Base-by-base conservation (phyloP, 1,140 invertebrate species). In the Stenopsyche tienmushanensis region DNA sequence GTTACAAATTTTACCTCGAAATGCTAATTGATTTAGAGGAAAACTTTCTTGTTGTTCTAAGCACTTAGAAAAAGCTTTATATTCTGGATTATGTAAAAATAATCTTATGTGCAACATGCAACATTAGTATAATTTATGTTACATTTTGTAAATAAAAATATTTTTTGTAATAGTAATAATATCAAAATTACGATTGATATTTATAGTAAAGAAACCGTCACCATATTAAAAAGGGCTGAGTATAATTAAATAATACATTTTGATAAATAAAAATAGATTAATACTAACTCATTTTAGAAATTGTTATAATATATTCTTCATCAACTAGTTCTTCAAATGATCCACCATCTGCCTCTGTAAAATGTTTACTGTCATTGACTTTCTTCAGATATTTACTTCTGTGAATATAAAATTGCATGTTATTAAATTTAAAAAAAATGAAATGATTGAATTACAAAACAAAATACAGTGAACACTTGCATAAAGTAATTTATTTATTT, bases 261-360 rank as follows among this genome's bases (percentile, higher is more conserved):
- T 34, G 13, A 13, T 34, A 34, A 7, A 7, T 34, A 34, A 34
- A 34, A 7, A 34, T 13, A 13, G 29, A 34, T 34, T 7, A 34
- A 13, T 34, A 42, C 41, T 55, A 34, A 65, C 62, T 24, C 15
- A 1, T 62, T 57, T 45, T 15, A 42, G 67, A 69, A 15, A 65
- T 23, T 18, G 57, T 44, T 1, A 20, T 21, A 13, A 69, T 63
- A 39, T 69, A 69, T 41, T 69, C 64, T 34, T 44, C 39, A 58
- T 69, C 64, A 39, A 69, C 52, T 17, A 69, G 63, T 20, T 69
- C 67, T 53, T 50, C 63, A 59, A 65, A 69, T 29, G 50, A 42
- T 18, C 10, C 50, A 21, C 67, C 67, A 52, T 69, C 67, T 24
- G 49, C 65, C 45, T 69, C 63, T 20, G 57, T 45, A 17, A 63